Conservation (phyloP, 2,888 invertebrate species). For the Stratiomys singularior region DNA sequence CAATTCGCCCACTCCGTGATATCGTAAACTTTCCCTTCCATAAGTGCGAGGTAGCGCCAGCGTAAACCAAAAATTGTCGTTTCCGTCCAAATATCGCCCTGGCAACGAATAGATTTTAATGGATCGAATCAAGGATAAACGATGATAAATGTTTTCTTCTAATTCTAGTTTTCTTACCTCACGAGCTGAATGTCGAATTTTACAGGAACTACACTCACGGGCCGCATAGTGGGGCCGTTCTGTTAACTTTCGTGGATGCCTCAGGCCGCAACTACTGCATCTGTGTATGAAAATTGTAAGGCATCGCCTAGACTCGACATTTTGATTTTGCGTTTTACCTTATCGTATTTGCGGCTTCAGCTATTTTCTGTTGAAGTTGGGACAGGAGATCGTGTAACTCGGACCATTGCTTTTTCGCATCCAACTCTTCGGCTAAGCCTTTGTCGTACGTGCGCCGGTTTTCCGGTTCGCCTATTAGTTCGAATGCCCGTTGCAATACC, state of each 20-base stretch:
- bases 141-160: too few species aligned
- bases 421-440: slow-evolving; percentile 77
- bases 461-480: slow-evolving; percentile 90
- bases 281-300: slow-evolving; percentile 62
- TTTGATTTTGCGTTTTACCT: slow-evolving; percentile 60
- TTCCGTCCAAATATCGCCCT: slow-evolving; percentile 98
- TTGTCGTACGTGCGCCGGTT: slow-evolving; percentile 79
- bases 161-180: slow-evolving; percentile 71
- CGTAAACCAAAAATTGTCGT: slow-evolving; percentile 87
- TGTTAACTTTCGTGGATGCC: slow-evolving; percentile 87
- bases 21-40: slow-evolving; percentile 95
- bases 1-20: slow-evolving; percentile 98
- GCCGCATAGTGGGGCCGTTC: slow-evolving; percentile 92
- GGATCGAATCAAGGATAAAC: too few species aligned
- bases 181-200: slow-evolving; percentile 88
- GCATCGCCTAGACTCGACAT: background rate
- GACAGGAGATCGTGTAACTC: slow-evolving; percentile 88
- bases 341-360: slow-evolving; percentile 93
- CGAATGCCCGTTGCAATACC: slow-evolving; percentile 94
- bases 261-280: slow-evolving; percentile 92
- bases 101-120: slow-evolving; percentile 45
- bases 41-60: slow-evolving; percentile 95
- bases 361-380: slow-evolving; percentile 92
- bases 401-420: slow-evolving; percentile 88
- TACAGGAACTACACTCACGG: slow-evolving; percentile 88